phyloP scores from a whole-genome alignment of 1,140 invertebrate species.

The Stegodyphus mimosarum region DNA sequence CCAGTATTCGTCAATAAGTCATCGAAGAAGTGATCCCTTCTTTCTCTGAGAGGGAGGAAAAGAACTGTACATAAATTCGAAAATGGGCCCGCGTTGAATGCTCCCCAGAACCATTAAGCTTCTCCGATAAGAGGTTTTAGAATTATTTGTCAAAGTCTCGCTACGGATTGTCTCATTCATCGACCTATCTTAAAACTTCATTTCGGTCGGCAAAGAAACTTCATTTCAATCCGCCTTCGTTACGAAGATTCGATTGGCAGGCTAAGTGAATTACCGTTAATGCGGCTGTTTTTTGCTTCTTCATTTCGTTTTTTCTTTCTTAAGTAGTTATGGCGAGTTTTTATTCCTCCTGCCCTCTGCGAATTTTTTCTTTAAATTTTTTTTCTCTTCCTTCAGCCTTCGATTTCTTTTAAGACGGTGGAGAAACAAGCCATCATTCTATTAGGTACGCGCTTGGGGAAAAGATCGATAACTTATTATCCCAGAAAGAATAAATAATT shows the following conservation, averaged over 20 bases:
- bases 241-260: constrained; percentile 43
- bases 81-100: too few species aligned
- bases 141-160: constrained; percentile 47
- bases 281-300: constrained; percentile 41
- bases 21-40: too few species aligned
- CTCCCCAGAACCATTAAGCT: constrained; percentile 21
- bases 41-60: too few species aligned
- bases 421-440: constrained; percentile 44
- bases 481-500: constrained; percentile 48
- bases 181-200: constrained; percentile 53
- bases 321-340: constrained; percentile 39
- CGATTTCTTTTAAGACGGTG: constrained; percentile 44
- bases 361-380: neutral
- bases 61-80: too few species aligned
- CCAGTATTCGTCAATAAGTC: too few species aligned
- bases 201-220: constrained; percentile 37
- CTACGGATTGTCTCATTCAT: constrained; percentile 38
- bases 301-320: constrained; percentile 14
- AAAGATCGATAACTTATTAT: constrained; percentile 52
- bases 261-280: constrained; percentile 57
- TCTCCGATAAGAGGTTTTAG: constrained; percentile 45
- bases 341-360: neutral
- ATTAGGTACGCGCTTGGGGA: constrained; percentile 19
- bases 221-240: constrained; percentile 42
- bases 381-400: neutral